phyloP scores from a whole-genome alignment of 2,888 invertebrate species.

The Vesta saturnalis region DNA sequence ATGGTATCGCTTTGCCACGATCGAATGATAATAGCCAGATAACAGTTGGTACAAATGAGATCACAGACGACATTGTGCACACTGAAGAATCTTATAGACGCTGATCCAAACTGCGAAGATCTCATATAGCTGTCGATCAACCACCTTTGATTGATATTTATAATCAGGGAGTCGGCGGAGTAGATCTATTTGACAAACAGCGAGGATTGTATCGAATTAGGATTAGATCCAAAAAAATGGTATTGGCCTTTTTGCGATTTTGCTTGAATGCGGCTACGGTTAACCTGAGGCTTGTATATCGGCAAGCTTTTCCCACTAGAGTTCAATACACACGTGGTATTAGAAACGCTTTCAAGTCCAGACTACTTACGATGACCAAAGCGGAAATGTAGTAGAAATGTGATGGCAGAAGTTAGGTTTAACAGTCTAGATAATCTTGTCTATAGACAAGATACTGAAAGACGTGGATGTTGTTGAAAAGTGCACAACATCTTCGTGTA shows the following conservation, averaged over 20 bases:
- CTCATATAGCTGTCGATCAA: conserved; percentile 24
- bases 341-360: too few relatives aligned
- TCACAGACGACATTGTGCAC: too few relatives aligned
- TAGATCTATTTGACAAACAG: conserved; percentile 39
- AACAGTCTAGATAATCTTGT: not conserved
- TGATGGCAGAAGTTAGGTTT: too few relatives aligned
- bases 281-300: not conserved
- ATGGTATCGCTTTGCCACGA: too few relatives aligned
- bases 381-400: not conserved
- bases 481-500: too few relatives aligned
- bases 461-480: not conserved
- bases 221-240: conserved; percentile 7
- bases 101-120: conserved; percentile 33
- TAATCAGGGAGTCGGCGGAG: conserved; percentile 43
- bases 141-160: conserved; percentile 32
- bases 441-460: not conserved
- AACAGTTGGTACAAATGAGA: too few relatives aligned
- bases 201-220: conserved; percentile 11
- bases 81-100: too few relatives aligned
- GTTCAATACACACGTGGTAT: not conserved
- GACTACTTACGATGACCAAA: not conserved
- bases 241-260: conserved; percentile 4
- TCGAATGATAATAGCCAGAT: too few relatives aligned
- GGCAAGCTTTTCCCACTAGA: not conserved
- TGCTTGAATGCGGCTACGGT: not conserved